Evolutionary conservation across 2,888 invertebrate genomes (phyloP).

Genomic region (Antheraea assamensis): DNA sequence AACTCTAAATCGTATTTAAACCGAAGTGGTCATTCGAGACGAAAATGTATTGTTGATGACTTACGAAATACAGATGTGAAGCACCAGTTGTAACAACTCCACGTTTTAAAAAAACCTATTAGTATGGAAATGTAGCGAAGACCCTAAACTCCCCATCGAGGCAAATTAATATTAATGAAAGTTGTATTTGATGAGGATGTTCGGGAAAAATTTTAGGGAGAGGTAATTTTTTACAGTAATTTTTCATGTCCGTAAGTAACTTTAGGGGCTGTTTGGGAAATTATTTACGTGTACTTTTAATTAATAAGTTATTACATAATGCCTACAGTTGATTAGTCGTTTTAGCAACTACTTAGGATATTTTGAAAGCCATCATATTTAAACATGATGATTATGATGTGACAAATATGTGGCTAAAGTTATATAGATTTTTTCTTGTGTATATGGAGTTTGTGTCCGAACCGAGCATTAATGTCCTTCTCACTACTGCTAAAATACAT

Average conservation of each 20-base stretch:
- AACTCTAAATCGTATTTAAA: no score
- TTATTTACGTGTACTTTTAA: constrained; percentile 6
- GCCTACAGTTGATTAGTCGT: background rate
- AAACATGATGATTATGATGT: background rate
- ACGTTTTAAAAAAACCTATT: constrained; percentile 1
- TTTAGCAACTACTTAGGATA: background rate
- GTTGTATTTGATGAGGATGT: constrained; percentile 14
- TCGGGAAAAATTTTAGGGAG: constrained; percentile 5
- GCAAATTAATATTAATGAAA: constrained; percentile 15
- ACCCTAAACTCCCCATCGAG: constrained; percentile 6
- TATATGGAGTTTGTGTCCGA: background rate
- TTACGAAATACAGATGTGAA: background rate
- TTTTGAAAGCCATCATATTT: background rate
- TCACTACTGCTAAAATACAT: background rate
- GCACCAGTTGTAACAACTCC: background rate
- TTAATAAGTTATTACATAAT: background rate
- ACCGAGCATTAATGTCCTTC: background rate
- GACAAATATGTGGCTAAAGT: background rate
- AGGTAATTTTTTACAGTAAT: constrained; percentile 14
- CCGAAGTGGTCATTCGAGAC: background rate
- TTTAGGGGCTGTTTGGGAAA: constrained; percentile 3
- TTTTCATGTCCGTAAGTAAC: constrained; percentile 10
- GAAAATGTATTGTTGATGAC: no score
- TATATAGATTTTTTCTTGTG: background rate
- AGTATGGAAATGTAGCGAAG: constrained; percentile 8